Base-by-base conservation (phyloP, 1,140 invertebrate species). In the Proales similis region DNA sequence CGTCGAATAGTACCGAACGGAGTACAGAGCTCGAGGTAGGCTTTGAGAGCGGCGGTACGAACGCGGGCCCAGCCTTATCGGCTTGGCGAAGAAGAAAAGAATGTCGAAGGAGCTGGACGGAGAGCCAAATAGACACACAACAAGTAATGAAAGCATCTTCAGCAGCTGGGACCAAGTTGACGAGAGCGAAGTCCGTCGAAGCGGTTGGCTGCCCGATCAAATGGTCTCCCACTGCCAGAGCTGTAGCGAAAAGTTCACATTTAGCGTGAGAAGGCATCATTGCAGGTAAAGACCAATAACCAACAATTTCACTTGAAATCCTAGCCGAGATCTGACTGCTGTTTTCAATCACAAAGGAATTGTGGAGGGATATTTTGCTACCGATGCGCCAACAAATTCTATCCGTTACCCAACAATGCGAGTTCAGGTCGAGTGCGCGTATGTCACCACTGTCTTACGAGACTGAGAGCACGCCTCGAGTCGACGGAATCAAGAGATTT, bases 281-380 rank as follows among this genome's bases (percentile, higher is more conserved):
- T 53, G 49, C 17, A 32, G 49, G n/a, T n/a, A n/a, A n/a, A n/a
- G n/a, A n/a, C n/a, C n/a, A n/a, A n/a, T n/a, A n/a, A n/a, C n/a
- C n/a, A n/a, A n/a, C n/a, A n/a, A n/a, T n/a, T n/a, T n/a, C n/a
- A n/a, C n/a, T n/a, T n/a, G n/a, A n/a, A n/a, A n/a, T n/a, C n/a
- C n/a, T n/a, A n/a, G n/a, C n/a, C n/a, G n/a, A n/a, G n/a, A n/a
- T n/a, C n/a, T n/a, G n/a, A n/a, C n/a, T n/a, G n/a, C n/a, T n/a
- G n/a, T n/a, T n/a, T n/a, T n/a, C n/a, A n/a, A n/a, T n/a, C n/a
- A n/a, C n/a, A n/a, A n/a, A n/a, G n/a, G 27, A 53, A 53, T 36
- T 53, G 49, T 53, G 49, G 49, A n/a, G 3, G 42, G 12, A 27
- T 53, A 4, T 53, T 53, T 53, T 53, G 49, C 14, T 53, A 53